Conservation (phyloP, 92 coral and sea anemone genomes). For the Parazoanthus atlanticus region DNA sequence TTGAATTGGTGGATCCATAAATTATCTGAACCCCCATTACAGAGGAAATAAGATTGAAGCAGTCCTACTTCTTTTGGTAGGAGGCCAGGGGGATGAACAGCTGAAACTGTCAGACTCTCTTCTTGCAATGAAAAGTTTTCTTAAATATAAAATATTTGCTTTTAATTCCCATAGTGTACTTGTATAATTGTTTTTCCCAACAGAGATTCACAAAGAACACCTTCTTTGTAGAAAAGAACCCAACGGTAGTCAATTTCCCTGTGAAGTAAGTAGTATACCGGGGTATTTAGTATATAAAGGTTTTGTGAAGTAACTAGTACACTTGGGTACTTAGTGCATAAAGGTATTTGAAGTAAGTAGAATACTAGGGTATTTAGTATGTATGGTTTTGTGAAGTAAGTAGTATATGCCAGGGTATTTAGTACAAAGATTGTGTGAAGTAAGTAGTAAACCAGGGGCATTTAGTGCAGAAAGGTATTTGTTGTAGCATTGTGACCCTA, state of each 20-base stretch:
- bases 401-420: not conserved
- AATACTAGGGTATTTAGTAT: too few species aligned
- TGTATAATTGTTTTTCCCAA: constrained; percentile 11
- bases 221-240: constrained; percentile 94
- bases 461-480: not conserved
- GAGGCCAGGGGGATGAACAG: too few species aligned
- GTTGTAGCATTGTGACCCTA: not conserved
- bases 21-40: too few species aligned
- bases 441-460: not conserved
- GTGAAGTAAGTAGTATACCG: constrained; percentile 74
- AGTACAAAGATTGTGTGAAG: not conserved
- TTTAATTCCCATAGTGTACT: not conserved
- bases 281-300: not conserved
- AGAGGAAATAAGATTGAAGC: too few species aligned
- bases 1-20: too few species aligned
- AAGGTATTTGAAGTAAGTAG: not conserved
- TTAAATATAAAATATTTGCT: not conserved
- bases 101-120: not conserved
- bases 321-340: not conserved
- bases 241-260: constrained; percentile 96
- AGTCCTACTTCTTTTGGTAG: too few species aligned
- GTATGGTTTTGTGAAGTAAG: not conserved
- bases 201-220: constrained; percentile 97
- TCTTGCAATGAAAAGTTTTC: not conserved
- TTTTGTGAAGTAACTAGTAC: not conserved